Evolutionary conservation across 2,888 invertebrate genomes (phyloP).

Genomic region (Eilema sororculum): DNA sequence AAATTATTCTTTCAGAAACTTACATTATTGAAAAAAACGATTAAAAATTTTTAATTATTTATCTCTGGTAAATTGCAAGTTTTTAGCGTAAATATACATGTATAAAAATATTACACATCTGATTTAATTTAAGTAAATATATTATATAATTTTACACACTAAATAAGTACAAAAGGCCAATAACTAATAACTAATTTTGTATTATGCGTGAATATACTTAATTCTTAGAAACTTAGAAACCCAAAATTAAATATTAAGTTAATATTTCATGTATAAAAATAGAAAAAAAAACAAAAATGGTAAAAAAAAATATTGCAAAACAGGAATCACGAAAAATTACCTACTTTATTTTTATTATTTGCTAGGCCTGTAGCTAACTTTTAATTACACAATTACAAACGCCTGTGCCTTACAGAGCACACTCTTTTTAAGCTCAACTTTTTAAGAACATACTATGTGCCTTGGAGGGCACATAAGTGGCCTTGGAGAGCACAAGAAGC

Average conservation of each 20-base stretch:
- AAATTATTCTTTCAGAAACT: too few relatives aligned
- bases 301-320: constrained; percentile 4
- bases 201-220: not conserved
- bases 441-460: too few relatives aligned
- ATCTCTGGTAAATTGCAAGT: not conserved
- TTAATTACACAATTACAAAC: not conserved
- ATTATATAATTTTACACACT: not conserved
- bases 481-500: not conserved
- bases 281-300: not conserved
- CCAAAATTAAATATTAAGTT: not conserved
- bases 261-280: not conserved
- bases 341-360: not conserved
- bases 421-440: too few relatives aligned
- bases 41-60: too few relatives aligned
- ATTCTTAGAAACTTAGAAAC: not conserved
- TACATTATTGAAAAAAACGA: not conserved
- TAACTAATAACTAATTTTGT: not conserved
- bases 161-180: not conserved
- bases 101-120: constrained; percentile 6
- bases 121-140: not conserved
- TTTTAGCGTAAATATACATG: not conserved
- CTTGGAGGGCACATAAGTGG: not conserved
- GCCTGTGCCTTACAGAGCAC: not conserved
- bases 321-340: not conserved
- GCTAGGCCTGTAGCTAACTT: not conserved